Evolutionary conservation across 2,797 vertebrate species (phyloP), one percentile per base, ranked within the genome.

Genomic region (Esox masquinongy): DNA sequence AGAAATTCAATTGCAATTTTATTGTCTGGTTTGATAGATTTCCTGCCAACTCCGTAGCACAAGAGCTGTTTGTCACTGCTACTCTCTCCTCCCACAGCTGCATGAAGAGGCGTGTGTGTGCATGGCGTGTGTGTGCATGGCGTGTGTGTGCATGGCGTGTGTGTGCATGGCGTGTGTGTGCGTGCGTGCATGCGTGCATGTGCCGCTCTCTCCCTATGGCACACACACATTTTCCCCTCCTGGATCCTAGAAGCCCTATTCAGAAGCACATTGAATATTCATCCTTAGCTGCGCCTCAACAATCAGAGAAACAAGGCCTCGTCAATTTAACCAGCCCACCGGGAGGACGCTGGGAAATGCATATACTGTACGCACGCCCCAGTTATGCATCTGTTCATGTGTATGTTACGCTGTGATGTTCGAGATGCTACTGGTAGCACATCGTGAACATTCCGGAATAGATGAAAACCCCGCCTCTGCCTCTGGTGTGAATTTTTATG

Each of bases 1-100:
- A 97, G 97, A 99, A 98, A 99, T 97, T 98, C 97, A 98, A 99
- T 99, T 98, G 97, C 97, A 97, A 96, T 99, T 99, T 99, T 99
- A 99, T 99, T 98, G 97, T 99, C 95, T 94, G 85, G 93, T 96
- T 96, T 99, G 98, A 99, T 99, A 98, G 97, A 99, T 99, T 97
- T 97, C 95, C 97, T 99, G 98, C 96, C 98, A 98, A 96, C 94
- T 96, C 94, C 95, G 95, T 95, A 96, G 96, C 95, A 95, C 95
- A 90, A 88, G 95, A 95, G 97, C 95, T 96, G 97, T 99, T 99
- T 98, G 96, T 99, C 97, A 99, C 95, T 96, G 96, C 95, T 95
- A 93, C 92, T 93, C 93, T 95, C 94, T 95, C 92, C 91, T 95
- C 93, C 94, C 96, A 89, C 94, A 94, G 96, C 95, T 95, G 93